phyloP scores from a whole-genome alignment of 2,113 vertebrate species.

The Plotosus lineatus region DNA sequence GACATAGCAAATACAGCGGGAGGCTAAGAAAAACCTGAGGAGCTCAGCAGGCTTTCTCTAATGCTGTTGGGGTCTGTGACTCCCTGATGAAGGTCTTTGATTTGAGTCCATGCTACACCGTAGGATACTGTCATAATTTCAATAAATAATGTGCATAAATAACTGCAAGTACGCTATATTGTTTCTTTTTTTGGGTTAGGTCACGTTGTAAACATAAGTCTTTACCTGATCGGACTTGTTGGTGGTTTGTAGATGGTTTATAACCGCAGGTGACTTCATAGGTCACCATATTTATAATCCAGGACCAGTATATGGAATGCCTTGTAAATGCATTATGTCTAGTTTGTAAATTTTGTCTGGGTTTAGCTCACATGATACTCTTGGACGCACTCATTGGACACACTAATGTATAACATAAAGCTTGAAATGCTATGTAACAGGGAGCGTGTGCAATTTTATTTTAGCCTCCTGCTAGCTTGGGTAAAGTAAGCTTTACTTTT shows the following conservation, averaged over 20 bases:
- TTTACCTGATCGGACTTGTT: neutral
- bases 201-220: conserved; percentile 4
- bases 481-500: no score
- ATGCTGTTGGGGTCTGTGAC: conserved; percentile 33
- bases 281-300: neutral
- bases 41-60: conserved; percentile 36
- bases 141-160: conserved; percentile 54
- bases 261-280: neutral
- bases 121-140: conserved; percentile 46
- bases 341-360: no score
- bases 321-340: no score
- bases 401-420: no score
- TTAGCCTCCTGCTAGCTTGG: no score
- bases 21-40: conserved; percentile 19
- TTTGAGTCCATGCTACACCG: conserved; percentile 41
- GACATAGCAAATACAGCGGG: conserved; percentile 33
- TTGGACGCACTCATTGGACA: no score
- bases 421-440: no score
- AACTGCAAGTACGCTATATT: conserved; percentile 46
- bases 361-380: no score
- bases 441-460: no score
- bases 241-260: neutral
- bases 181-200: conserved; percentile 30
- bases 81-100: conserved; percentile 40
- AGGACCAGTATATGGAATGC: no score